These are phyloP conservation scores for Drosophila tropicalis DNA, from an alignment of 1,140 invertebrate genomes.

Conservation along the genomic window DNA sequence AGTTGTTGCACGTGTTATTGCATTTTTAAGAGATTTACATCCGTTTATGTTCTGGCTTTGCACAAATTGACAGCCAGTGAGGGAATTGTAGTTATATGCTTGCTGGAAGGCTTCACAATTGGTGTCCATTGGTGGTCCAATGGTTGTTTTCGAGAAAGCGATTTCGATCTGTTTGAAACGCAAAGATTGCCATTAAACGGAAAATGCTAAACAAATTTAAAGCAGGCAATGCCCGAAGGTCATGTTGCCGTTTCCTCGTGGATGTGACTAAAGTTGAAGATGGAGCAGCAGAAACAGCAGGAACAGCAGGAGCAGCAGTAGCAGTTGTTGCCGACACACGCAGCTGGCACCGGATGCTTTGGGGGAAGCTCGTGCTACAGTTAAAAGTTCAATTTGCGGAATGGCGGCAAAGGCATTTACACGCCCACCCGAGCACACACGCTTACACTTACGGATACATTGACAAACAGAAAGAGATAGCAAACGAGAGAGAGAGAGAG, in stretches of 20 bases:
- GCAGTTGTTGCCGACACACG: constrained; percentile 53
- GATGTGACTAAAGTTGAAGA: not conserved
- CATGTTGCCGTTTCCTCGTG: constrained; percentile 70
- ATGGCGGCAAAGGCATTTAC: constrained; percentile 65
- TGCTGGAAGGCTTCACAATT: constrained; percentile 33
- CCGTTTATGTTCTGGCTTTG: constrained; percentile 1
- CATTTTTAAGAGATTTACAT: constrained; percentile 55
- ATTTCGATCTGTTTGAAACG: constrained; percentile 41
- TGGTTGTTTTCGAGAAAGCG: constrained; percentile 33
- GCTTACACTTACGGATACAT: constrained; percentile 19
- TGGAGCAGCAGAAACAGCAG: constrained; percentile 13
- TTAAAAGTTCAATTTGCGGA: constrained; percentile 80
- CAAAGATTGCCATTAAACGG: constrained; percentile 70
- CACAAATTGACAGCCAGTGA: not conserved
- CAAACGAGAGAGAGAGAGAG: constrained; percentile 8
- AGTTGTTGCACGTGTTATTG: constrained; percentile 55
- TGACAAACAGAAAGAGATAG: constrained; percentile 7
- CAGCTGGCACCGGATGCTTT: constrained; percentile 75
- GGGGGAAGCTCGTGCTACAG: constrained; percentile 76
- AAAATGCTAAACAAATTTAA: constrained; percentile 78
- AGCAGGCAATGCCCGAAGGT: constrained; percentile 67
- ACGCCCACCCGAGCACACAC: constrained; percentile 38
- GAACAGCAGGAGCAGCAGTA: constrained; percentile 29
- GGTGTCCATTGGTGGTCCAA: not conserved
- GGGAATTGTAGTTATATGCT: not conserved